Percentiles rank a stretch among this genome's conserved stretches.
These are phyloP conservation scores for Platalea minor DNA, from an alignment of 2,797 vertebrate genomes.

Conservation along the genomic window DNA sequence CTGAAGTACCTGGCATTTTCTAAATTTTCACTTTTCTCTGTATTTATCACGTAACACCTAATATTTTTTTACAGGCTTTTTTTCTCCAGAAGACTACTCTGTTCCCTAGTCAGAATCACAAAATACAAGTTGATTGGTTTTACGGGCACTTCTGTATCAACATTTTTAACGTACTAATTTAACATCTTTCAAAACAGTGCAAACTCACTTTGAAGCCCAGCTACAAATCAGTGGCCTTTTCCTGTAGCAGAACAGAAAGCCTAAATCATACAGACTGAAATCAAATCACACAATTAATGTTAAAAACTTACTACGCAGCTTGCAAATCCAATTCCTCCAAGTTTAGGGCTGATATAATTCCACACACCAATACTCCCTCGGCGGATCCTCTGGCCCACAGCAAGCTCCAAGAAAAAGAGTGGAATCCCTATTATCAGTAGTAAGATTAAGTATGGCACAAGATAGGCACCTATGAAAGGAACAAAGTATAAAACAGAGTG, in stretches of 20 bases:
- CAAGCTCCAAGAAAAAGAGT: slow-evolving; percentile 96
- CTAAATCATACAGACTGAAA: background rate
- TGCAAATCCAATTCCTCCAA: slow-evolving; percentile 95
- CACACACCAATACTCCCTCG: slow-evolving; percentile 96
- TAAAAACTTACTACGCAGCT: slow-evolving; percentile 90
- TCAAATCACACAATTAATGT: background rate
- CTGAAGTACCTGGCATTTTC: background rate
- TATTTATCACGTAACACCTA: background rate
- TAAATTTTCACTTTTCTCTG: background rate
- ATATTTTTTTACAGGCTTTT: background rate
- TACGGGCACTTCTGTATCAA: background rate
- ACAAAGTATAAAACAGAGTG: slow-evolving; percentile 18
- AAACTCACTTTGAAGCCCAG: background rate
- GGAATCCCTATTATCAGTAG: slow-evolving; percentile 94
- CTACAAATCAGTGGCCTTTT: background rate
- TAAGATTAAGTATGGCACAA: slow-evolving; percentile 93
- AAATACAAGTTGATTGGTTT: background rate
- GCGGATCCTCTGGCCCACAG: slow-evolving; percentile 93
- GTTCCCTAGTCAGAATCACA: background rate
- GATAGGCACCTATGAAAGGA: slow-evolving; percentile 87
- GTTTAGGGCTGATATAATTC: slow-evolving; percentile 96
- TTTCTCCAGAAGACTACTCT: background rate
- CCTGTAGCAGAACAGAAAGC: background rate
- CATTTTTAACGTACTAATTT: background rate
- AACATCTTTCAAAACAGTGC: background rate